Conservation (phyloP, 2,113 vertebrate species). For the Dicerorhinus sumatrensis region DNA sequence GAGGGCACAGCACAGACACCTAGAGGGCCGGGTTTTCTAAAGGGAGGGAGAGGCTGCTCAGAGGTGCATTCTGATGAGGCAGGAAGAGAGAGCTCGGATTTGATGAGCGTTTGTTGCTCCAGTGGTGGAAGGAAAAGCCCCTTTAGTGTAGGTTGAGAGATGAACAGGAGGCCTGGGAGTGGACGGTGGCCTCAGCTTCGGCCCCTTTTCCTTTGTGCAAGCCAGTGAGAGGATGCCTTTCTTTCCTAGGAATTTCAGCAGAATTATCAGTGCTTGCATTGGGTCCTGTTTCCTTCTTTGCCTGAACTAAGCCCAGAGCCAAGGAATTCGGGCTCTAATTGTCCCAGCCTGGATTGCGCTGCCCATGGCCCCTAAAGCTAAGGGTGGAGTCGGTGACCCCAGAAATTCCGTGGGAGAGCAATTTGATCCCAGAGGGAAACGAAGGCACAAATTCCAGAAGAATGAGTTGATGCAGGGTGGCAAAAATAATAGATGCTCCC, state of each 20-base stretch:
- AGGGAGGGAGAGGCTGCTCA: neutral
- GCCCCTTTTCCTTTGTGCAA: neutral
- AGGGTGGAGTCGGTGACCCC: neutral
- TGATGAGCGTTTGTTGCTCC: neutral
- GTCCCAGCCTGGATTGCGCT: neutral
- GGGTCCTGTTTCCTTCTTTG: neutral
- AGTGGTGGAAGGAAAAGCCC: neutral
- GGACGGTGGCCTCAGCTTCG: neutral
- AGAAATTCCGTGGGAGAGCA: neutral
- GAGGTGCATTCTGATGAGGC: neutral
- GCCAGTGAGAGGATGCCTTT: neutral
- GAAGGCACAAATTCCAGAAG: neutral
- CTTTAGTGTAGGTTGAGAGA: neutral
- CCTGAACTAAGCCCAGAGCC: neutral
- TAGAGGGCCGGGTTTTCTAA: neutral
- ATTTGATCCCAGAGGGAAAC: neutral
- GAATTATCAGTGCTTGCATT: neutral
- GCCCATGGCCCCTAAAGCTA: neutral
- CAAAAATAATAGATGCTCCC: neutral
- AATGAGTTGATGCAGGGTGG: neutral
- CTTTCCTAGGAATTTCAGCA: neutral
- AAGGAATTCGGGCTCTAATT: neutral
- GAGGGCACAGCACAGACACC: too few species aligned
- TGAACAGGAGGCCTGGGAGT: neutral
- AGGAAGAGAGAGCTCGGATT: neutral